Evolutionary conservation across 2,888 invertebrate genomes (phyloP).

Genomic region (Synanthedon myopaeformis): DNA sequence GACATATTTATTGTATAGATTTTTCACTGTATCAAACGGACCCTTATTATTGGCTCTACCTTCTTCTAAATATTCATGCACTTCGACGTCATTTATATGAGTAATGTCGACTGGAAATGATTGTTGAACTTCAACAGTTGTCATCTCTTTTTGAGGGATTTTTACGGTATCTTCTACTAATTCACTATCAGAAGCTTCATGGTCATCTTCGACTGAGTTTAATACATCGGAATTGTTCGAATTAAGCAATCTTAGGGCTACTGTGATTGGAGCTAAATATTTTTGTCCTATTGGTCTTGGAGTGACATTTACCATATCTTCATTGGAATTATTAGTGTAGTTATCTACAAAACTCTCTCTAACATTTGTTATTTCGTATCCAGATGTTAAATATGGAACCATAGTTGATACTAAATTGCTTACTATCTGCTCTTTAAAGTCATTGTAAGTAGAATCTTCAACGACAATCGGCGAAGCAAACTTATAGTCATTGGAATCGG

Average conservation of each 20-base stretch:
- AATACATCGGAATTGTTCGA: conserved; percentile 45
- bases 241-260: conserved; percentile 67
- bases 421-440: conserved; percentile 41
- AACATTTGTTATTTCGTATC: conserved; percentile 54
- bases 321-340: conserved; percentile 16
- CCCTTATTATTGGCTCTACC: conserved; percentile 41
- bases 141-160: conserved; percentile 52
- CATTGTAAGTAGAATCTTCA: conserved; percentile 31
- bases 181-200: conserved; percentile 52
- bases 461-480: conserved; percentile 65
- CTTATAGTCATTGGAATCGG: conserved; percentile 31
- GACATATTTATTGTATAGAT: conserved; percentile 42
- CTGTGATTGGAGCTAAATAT: conserved; percentile 72
- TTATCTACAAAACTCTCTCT: conserved; percentile 34
- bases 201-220: conserved; percentile 42
- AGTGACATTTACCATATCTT: conserved; percentile 55
- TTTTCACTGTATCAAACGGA: conserved; percentile 30
- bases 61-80: conserved; percentile 54
- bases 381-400: conserved; percentile 49
- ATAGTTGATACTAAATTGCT: conserved; percentile 57
- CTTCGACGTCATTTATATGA: conserved; percentile 58
- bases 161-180: conserved; percentile 40
- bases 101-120: conserved; percentile 70
- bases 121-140: conserved; percentile 74
- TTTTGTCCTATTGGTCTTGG: conserved; percentile 67